Percentiles rank a stretch among this genome's conserved stretches.
phyloP scores from a whole-genome alignment of 92 coral and sea anemone species.

The Paragorgia papillata region DNA sequence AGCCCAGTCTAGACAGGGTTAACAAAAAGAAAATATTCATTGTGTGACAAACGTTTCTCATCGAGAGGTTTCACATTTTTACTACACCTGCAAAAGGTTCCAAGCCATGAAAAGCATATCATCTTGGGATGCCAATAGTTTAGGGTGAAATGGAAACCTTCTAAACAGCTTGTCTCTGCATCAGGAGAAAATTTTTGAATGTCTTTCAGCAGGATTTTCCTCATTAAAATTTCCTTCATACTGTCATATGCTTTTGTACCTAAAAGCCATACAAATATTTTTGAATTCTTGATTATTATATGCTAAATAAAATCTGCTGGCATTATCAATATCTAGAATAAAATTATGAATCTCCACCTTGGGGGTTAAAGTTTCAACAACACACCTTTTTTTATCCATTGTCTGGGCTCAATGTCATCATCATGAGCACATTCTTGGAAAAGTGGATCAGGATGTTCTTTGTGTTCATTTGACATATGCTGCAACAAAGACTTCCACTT shows the following conservation, averaged over 20 bases:
- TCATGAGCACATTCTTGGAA: constrained; percentile 61
- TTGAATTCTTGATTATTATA: neutral
- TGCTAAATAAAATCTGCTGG: constrained; percentile 1
- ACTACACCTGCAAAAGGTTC: constrained; percentile 67
- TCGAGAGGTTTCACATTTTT: no score
- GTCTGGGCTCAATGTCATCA: constrained; percentile 55
- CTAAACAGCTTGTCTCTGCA: constrained; percentile 72
- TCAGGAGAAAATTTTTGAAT: constrained; percentile 63
- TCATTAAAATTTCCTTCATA: constrained; percentile 47
- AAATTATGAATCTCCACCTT: neutral
- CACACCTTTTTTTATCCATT: constrained; percentile 52
- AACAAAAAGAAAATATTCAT: neutral
- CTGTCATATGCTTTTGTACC: constrained; percentile 59
- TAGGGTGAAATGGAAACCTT: constrained; percentile 68
- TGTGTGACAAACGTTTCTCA: neutral
- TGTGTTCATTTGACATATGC: constrained; percentile 66
- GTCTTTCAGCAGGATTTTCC: no score
- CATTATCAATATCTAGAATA: neutral
- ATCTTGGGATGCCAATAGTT: constrained; percentile 85
- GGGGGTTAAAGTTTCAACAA: neutral
- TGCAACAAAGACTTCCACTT: constrained; percentile 70
- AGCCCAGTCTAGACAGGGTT: no score
- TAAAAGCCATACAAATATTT: neutral
- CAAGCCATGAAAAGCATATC: no score
- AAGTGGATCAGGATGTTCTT: constrained; percentile 59